Evolutionary conservation across 37 sponge, comb jelly and placozoan species (phyloP), one percentile per base, ranked within the genome.

Genomic region (Oscarella lobularis): DNA sequence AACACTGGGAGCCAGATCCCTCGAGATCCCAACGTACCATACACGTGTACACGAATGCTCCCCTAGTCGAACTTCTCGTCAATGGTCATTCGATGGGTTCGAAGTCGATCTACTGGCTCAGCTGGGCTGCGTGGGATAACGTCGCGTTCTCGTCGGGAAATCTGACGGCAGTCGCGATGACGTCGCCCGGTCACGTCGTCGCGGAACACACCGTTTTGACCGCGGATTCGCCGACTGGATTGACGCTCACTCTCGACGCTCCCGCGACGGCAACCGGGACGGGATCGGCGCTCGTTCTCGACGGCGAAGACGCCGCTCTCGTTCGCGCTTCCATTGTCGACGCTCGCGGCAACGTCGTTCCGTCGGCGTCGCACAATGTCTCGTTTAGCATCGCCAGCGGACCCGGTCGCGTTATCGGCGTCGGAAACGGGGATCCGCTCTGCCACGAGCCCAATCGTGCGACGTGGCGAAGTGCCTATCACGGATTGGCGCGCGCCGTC

Each of bases 401-500:
- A 35, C 85, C 85, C 33, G 85, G 80, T 30, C 74, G 77, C 2
- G 79, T 84, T 36, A 74, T 84, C 0, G 85, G 85, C 31, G 85
- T 84, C 27, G 85, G 85, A 0, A 84, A 84, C 73, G 85, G 85
- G n/a, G 65, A 84, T 36, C 85, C 85, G 34, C 6, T 80, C 2
- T 84, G 85, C 40, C 85, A 84, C 41, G 85, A 84, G 76, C 80
- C 85, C 14, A 84, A 84, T 66, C 48, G 79, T 32, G 85, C 80
- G n/a, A 33, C 85, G 38, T 84, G 80, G 80, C 66, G 85, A 66
- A 84, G 80, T 84, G 85, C 85, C 31, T 84, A 84, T 67, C 85
- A 84, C 66, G 85, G 85, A 9, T 39, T 84, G 37, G 85, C 76
- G 70, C 80, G 85, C 6, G 85, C 60, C 1, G 69, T 84, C 2